A percentile compares a stretch with the other conserved stretches of the same genome.
Conservation (phyloP, 2,113 vertebrate genomes). For the Notothenia coriiceps region DNA sequence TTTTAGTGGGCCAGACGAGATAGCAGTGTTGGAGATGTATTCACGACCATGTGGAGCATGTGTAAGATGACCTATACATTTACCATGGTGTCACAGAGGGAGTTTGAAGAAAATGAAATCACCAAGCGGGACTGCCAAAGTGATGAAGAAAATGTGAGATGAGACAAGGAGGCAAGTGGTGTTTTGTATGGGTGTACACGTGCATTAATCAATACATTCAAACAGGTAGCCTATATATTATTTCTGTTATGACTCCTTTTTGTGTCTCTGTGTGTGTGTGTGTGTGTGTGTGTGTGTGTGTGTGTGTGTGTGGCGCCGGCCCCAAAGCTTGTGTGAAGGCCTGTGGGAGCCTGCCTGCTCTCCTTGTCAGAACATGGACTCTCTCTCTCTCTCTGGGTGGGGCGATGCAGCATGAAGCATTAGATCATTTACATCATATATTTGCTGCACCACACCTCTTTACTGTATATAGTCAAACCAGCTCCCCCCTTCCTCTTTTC, state of each 20-base stretch:
- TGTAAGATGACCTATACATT: constrained; percentile 73
- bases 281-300: not conserved
- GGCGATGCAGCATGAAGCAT: too few species aligned
- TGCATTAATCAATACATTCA: constrained; percentile 1
- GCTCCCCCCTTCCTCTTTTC: too few species aligned
- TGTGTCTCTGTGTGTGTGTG: not conserved
- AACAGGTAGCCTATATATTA: constrained; percentile 7
- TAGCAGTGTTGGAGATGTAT: constrained; percentile 65
- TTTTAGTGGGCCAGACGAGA: constrained; percentile 71
- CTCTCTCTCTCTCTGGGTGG: too few species aligned
- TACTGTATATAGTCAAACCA: too few species aligned
- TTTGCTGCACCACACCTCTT: too few species aligned
- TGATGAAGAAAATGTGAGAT: constrained; percentile 36
- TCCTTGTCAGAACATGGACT: too few species aligned
- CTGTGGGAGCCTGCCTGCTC: too few species aligned
- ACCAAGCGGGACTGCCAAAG: constrained; percentile 26
- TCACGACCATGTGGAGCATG: constrained; percentile 69
- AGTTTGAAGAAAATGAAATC: constrained; percentile 42
- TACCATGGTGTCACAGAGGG: constrained; percentile 58
- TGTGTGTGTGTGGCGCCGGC: not conserved
- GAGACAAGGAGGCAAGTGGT: not conserved
- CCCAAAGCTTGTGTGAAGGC: too few species aligned
- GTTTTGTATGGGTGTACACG: not conserved
- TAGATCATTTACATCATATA: too few species aligned
- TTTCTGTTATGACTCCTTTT: constrained; percentile 20